Evolutionary conservation across 2,113 vertebrate species (phyloP).

Genomic region (Phoenicopterus ruber): DNA sequence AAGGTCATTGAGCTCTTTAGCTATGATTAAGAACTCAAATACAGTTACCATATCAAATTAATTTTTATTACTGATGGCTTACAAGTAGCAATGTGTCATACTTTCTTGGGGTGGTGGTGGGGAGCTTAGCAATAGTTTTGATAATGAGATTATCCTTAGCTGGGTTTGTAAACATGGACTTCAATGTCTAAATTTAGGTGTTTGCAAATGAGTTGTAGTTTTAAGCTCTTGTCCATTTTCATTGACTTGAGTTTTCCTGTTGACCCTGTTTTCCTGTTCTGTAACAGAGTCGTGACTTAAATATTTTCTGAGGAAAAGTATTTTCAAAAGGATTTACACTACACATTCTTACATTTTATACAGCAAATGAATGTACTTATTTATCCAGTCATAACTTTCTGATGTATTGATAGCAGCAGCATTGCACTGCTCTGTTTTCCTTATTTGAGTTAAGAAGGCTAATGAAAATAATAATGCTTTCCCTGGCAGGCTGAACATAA

Average conservation of each 20-base stretch:
- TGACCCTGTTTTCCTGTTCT: background rate
- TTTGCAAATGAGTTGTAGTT: background rate
- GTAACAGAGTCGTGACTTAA: background rate
- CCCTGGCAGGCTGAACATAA: background rate
- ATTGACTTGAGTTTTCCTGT: background rate
- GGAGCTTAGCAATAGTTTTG: background rate
- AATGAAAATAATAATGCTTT: background rate
- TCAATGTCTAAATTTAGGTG: background rate
- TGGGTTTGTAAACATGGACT: background rate
- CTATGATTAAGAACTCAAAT: background rate
- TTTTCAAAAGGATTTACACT: background rate
- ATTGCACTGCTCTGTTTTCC: background rate
- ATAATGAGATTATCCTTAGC: background rate
- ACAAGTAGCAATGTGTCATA: background rate
- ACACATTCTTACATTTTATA: background rate
- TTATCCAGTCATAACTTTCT: background rate
- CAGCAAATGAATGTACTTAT: background rate
- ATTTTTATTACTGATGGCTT: background rate
- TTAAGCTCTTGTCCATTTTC: background rate
- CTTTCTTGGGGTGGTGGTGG: background rate
- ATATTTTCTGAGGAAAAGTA: background rate
- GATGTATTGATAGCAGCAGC: background rate
- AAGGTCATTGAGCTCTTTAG: background rate
- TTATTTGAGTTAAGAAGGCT: background rate
- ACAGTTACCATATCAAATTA: background rate